These are phyloP conservation scores for Ophiodon elongatus DNA, from an alignment of 2,113 vertebrate genomes.

Conservation along the genomic window DNA sequence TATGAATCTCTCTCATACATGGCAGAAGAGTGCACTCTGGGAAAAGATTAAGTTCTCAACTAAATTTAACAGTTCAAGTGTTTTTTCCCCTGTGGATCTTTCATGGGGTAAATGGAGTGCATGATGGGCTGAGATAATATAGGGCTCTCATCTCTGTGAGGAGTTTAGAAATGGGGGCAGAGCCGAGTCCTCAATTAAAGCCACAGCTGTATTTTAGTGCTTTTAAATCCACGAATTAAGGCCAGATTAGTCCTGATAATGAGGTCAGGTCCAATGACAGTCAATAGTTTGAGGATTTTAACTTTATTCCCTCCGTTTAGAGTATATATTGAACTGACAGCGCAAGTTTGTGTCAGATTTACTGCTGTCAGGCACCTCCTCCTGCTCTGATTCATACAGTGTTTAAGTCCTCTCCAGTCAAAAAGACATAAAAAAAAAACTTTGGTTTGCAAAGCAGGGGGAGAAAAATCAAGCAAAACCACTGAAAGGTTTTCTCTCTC, in stretches of 20 bases:
- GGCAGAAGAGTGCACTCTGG: background rate
- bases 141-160: background rate
- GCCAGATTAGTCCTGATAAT: constrained; percentile 4
- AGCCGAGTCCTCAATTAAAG: constrained; percentile 5
- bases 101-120: constrained; percentile 2
- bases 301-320: too few relatives aligned
- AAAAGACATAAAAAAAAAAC: background rate
- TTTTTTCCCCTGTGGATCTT: background rate
- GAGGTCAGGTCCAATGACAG: background rate
- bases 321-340: background rate
- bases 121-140: constrained; percentile 34
- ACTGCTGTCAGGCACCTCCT: constrained; percentile 14
- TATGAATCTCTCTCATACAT: background rate
- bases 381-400: background rate
- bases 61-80: background rate
- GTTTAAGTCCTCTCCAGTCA: background rate
- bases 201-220: background rate
- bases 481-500: background rate
- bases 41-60: constrained; percentile 15
- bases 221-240: background rate
- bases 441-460: background rate
- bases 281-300: background rate
- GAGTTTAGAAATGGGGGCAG: constrained; percentile 10
- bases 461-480: background rate
- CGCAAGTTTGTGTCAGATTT: background rate